Evolutionary conservation across 2,113 vertebrate species (phyloP).

Genomic region (Platysternon megacephalum): DNA sequence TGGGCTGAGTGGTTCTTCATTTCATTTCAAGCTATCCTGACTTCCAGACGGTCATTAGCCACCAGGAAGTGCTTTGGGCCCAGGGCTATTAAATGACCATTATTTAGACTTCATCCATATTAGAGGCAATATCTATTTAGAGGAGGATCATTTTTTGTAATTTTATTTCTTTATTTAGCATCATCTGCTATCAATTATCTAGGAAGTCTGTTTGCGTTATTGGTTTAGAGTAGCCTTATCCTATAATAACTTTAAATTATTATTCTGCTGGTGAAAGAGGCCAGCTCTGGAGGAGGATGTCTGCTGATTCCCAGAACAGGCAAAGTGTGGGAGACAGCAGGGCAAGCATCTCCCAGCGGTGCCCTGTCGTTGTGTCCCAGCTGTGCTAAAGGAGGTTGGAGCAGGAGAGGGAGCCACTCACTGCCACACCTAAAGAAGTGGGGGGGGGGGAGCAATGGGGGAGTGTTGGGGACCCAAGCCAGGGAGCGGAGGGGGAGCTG

Average conservation of each 20-base stretch:
- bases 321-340: too few relatives aligned
- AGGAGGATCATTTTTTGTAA: not conserved
- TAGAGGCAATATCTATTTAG: not conserved
- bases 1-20: not conserved
- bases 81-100: not conserved
- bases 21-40: not conserved
- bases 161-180: not conserved
- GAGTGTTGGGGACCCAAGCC: too few relatives aligned
- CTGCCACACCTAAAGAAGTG: not conserved
- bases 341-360: not conserved
- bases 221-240: not conserved
- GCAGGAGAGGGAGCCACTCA: not conserved
- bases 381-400: too few relatives aligned
- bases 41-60: not conserved
- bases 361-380: not conserved
- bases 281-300: not conserved
- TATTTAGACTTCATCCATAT: not conserved
- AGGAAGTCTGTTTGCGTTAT: not conserved
- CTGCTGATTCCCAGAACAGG: too few relatives aligned
- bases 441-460: too few relatives aligned
- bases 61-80: not conserved
- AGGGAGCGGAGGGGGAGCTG: too few relatives aligned
- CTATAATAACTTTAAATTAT: not conserved
- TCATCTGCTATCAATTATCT: not conserved
- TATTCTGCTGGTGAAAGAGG: not conserved